Base-by-base conservation (phyloP, 2,888 invertebrate species). In the Melanophora roralis region DNA sequence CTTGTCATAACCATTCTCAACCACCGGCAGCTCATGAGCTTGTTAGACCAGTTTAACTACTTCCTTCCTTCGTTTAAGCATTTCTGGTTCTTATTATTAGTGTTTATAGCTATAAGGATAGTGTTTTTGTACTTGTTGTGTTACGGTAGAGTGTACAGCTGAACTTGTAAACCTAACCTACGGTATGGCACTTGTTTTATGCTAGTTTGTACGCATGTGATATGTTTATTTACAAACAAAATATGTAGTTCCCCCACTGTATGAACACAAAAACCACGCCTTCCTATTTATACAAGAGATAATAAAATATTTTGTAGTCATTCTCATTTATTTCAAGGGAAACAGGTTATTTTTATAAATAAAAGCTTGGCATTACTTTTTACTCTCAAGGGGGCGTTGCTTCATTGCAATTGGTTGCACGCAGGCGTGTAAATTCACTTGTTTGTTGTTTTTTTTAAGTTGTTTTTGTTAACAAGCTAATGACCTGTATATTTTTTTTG, bases 131-230 rank as follows among this genome's bases (percentile, higher is more conserved):
- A 59, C 64, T 40, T 34, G 62, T 65, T 81, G 55, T 51, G 55
- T 65, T 49, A 19, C 64, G 34, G 12, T 74, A 60, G 40, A 60
- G 68, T 64, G 59, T 65, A 53, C 79, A 69, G 77, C 53, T 55
- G 34, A 65, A 47, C 47, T 27, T 27, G 3, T 53, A 73, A 85
- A 86, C 87, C 86, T 87, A 88, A 87, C 88, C 87, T 88, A 88
- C 87, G 86, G 84, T 86, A 84, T 78, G 79, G 76, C 75, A 64
- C 72, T 76, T 77, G 74, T n/a, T 59, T 32, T 36, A 19, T 19
- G 5, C 3, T 9, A 1, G 62, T 72, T 72, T 45, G 72, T 45
- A 19, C 16, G 45, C 62, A 23, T 62, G 72, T 72, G 1, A 34
- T n/a, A 72, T 53, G 14, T n/a, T 45, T n/a, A n/a, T n/a, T n/a